Percentiles rank a stretch among this genome's conserved stretches.
These are phyloP conservation scores for Petrocephalus microphthalmus DNA, from an alignment of 2,113 vertebrate species.

Conservation along the genomic window DNA sequence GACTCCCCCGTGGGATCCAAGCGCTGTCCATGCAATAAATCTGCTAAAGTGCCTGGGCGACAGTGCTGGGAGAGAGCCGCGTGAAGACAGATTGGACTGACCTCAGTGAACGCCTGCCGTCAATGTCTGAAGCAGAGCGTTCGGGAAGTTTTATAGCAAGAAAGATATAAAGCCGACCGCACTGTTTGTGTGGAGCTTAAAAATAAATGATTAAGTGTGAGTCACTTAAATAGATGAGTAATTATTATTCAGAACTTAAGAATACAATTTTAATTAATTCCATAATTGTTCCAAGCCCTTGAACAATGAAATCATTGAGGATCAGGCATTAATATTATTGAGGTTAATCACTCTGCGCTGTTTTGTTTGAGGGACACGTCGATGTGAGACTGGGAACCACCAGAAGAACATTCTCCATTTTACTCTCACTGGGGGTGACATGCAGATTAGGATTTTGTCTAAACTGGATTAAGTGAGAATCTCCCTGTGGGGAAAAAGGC, in stretches of 20 bases:
- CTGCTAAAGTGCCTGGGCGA: not conserved
- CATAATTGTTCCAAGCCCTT: slow-evolving; percentile 6
- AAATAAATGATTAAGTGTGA: not conserved
- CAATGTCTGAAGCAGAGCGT: not conserved
- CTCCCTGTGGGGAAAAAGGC: not conserved
- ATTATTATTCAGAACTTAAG: slow-evolving; percentile 4
- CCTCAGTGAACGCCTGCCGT: not conserved
- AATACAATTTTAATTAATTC: not conserved
- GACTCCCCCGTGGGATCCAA: not conserved
- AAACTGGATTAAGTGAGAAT: not conserved
- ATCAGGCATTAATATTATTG: not conserved
- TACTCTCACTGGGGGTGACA: not conserved
- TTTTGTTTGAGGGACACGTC: not conserved
- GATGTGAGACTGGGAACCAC: too few relatives aligned
- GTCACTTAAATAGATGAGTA: not conserved
- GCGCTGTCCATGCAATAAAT: not conserved
- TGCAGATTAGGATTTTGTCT: not conserved
- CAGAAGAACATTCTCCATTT: not conserved
- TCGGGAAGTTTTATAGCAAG: not conserved
- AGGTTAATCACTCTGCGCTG: not conserved
- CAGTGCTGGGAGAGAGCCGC: not conserved
- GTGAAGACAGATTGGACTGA: not conserved
- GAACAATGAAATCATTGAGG: not conserved
- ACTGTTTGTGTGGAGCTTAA: not conserved
- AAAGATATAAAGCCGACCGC: not conserved